Evolutionary conservation across 2,113 vertebrate genomes (phyloP), one percentile per base, ranked within the genome.

Genomic region (Aptenodytes forsteri): DNA sequence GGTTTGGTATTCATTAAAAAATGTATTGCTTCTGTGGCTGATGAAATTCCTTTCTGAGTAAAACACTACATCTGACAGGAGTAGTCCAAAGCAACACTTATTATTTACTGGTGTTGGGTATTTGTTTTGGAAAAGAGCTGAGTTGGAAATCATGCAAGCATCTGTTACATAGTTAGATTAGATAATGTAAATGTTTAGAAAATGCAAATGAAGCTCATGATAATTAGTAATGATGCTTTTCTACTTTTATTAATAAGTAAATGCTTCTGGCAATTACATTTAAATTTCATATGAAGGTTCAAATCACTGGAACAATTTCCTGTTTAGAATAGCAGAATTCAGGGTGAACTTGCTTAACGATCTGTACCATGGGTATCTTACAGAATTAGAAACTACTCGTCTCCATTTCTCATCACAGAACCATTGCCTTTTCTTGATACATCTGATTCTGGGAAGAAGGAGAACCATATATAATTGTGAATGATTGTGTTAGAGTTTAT

Each of bases 121-220:
- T 61, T 93, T 40, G 0, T 89, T 97, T 96, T 95, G 77, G 78
- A 95, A 89, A 95, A 96, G 34, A 83, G 49, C 65, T 96, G 91
- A 89, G 54, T n/a, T 95, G 69, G 80, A 98, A 96, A 96, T 97
- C 94, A 82, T 87, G 91, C 59, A 83, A 95, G 89, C 97, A 97
- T 97, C 96, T 98, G 96, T 90, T 97, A 80, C 91, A 80, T 65
- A 91, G 87, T 92, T 94, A 96, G 90, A 89, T 91, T 77, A 96
- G 97, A 97, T 97, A 97, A 98, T 96, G 94, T 97, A 97, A 98
- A 97, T 96, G 96, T 97, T 98, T 97, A 96, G 90, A 96, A 97
- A 97, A 98, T 98, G 97, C 97, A 98, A 98, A 98, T 98, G 73
- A 96, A 87, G 83, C 84, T 94, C 73, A 92, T 3, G 2, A 97